A percentile compares a stretch with the other conserved stretches of the same genome.
These are phyloP conservation scores for Onychorhynchus coronatus DNA, from an alignment of 2,113 vertebrate species.

Conservation along the genomic window DNA sequence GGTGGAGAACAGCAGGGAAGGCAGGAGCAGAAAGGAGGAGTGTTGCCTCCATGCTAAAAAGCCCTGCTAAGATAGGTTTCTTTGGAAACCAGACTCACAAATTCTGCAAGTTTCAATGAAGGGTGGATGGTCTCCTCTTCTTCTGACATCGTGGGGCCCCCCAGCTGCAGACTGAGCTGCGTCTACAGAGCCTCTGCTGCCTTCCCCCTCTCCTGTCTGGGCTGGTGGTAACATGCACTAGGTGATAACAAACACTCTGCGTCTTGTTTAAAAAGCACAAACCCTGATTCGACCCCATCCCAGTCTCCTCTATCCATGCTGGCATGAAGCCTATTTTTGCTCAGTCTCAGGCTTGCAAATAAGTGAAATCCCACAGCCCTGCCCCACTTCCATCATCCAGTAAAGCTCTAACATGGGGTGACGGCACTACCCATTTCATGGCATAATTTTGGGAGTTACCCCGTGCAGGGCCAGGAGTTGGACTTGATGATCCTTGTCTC, in stretches of 20 bases:
- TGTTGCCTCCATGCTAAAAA: neutral
- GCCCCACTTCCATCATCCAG: neutral
- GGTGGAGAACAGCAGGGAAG: neutral
- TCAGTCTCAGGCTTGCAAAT: neutral
- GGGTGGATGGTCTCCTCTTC: rapidly evolving
- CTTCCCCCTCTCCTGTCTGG: neutral
- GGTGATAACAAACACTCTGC: rapidly evolving
- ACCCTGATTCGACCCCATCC: rapidly evolving
- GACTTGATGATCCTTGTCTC: neutral
- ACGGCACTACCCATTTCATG: neutral
- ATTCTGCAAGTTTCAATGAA: neutral
- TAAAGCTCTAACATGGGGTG: rapidly evolving
- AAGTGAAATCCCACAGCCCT: neutral
- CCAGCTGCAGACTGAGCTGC: neutral
- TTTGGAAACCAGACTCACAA: neutral
- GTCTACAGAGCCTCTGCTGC: neutral
- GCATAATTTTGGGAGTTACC: neutral
- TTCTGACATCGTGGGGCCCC: rapidly evolving
- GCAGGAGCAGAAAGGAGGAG: neutral
- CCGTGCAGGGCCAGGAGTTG: neutral
- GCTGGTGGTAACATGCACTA: rapidly evolving
- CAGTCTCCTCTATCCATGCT: neutral
- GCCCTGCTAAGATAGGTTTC: neutral
- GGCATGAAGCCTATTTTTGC: rapidly evolving
- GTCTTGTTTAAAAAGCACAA: neutral